Conservation (phyloP, 1,140 invertebrate genomes). For the Chelonus insularis region DNA sequence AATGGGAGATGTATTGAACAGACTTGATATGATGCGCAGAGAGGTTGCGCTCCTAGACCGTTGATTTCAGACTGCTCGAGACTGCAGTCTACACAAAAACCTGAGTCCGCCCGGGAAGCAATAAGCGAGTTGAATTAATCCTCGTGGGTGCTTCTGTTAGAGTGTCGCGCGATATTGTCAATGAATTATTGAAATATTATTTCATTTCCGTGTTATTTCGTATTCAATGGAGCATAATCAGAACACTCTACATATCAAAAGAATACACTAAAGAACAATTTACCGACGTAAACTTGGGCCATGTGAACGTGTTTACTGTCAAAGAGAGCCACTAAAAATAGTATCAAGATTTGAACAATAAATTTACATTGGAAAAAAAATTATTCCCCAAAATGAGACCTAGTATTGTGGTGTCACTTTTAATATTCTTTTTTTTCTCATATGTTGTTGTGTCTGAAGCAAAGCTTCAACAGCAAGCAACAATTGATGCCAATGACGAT, state of each 20-base stretch:
- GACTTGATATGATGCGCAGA: conserved; percentile 53
- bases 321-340: no score
- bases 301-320: background rate
- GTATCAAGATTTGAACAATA: no score
- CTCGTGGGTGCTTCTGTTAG: conserved; percentile 1
- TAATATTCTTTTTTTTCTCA: conserved; percentile 40
- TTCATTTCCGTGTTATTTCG: background rate
- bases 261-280: background rate
- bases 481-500: conserved; percentile 53
- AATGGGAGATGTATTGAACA: conserved; percentile 58
- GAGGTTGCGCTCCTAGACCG: conserved; percentile 48
- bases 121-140: conserved; percentile 26
- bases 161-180: background rate
- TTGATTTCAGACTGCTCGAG: conserved; percentile 50
- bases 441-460: conserved; percentile 36
- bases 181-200: background rate
- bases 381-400: conserved; percentile 53
- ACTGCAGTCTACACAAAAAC: conserved; percentile 58
- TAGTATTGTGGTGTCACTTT: conserved; percentile 39
- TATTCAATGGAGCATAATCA: background rate
- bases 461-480: conserved; percentile 48
- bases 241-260: background rate
- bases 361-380: no score
- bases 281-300: background rate
- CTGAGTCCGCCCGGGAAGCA: conserved; percentile 44